Conservation (phyloP, 1,140 invertebrate genomes). For the Eumaeus atala region DNA sequence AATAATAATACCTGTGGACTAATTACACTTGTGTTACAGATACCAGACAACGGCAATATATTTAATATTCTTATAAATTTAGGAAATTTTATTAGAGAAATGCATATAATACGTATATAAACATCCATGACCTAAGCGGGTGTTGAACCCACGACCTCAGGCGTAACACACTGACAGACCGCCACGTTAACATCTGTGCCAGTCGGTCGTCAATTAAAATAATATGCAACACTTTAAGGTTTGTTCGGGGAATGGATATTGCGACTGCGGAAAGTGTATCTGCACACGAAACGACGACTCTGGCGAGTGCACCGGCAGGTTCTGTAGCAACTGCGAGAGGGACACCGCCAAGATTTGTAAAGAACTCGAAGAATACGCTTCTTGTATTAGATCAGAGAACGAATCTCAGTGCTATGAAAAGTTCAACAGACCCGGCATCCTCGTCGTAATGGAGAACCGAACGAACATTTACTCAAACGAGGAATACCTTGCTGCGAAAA, state of each 20-base stretch:
- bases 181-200: background rate
- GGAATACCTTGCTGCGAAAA: slow-evolving; percentile 29
- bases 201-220: no score
- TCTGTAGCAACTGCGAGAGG: slow-evolving; percentile 80
- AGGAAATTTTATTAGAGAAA: no score
- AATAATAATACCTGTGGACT: no score
- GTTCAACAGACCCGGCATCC: slow-evolving; percentile 67
- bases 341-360: slow-evolving; percentile 76
- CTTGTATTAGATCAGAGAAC: slow-evolving; percentile 76
- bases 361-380: slow-evolving; percentile 84
- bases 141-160: no score
- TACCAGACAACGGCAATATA: no score
- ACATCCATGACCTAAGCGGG: no score
- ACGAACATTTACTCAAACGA: slow-evolving; percentile 34
- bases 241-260: slow-evolving; percentile 80
- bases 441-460: slow-evolving; percentile 30
- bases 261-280: slow-evolving; percentile 79
- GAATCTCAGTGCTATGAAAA: slow-evolving; percentile 71
- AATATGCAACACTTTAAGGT: slow-evolving; percentile 36
- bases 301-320: slow-evolving; percentile 77
- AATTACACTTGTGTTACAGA: no score
- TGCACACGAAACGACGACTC: slow-evolving; percentile 51
- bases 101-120: no score
- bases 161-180: background rate
- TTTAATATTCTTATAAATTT: no score